Conservation (phyloP, 2,888 invertebrate species). For the Plebejus melissa region DNA sequence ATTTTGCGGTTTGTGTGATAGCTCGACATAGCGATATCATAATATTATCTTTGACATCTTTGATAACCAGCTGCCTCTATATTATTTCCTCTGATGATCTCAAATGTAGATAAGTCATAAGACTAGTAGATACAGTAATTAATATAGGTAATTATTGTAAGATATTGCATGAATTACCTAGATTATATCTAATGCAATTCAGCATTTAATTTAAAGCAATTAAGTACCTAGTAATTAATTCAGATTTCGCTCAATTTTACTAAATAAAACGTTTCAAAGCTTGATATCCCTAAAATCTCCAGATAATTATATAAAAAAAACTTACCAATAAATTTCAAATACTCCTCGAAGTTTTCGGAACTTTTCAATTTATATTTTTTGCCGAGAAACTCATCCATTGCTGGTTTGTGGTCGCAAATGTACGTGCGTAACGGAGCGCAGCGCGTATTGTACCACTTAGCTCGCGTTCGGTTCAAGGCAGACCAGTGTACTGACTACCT, state of each 20-base stretch:
- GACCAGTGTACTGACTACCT: neutral
- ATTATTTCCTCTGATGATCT: neutral
- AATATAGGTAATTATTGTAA: neutral
- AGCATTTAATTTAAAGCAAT: too few relatives aligned
- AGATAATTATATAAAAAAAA: constrained; percentile 30
- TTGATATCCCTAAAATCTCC: neutral
- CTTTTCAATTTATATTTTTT: constrained; percentile 53
- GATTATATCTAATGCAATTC: neutral
- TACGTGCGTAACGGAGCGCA: neutral
- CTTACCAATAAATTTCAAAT: constrained; percentile 58
- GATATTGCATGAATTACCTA: neutral
- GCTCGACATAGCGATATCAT: too few relatives aligned
- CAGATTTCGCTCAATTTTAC: neutral
- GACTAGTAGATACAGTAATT: neutral
- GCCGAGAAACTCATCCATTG: constrained; percentile 47
- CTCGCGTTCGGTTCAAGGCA: neutral
- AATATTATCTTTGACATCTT: neutral
- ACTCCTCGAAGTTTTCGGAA: constrained; percentile 60
- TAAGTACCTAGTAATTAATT: neutral
- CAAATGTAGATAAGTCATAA: neutral
- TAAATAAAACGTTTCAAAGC: neutral
- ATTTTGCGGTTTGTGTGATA: too few relatives aligned
- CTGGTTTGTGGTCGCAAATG: neutral
- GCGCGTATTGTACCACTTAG: neutral
- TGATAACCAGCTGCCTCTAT: neutral